Base-by-base conservation (phyloP, 2,113 vertebrate genomes). In the Indri indri region DNA sequence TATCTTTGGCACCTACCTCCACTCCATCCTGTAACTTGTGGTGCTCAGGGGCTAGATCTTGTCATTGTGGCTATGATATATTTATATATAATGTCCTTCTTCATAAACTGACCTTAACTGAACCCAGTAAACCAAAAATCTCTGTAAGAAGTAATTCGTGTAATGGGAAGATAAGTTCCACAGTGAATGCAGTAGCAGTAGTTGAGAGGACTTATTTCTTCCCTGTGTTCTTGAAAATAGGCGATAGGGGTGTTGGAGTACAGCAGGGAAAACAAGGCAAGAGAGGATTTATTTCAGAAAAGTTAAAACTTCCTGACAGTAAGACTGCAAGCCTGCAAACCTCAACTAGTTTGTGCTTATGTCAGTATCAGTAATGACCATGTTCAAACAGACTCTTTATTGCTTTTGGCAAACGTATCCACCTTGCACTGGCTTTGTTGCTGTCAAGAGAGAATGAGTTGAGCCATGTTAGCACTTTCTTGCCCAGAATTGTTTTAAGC, bases 401-500 rank as follows among this genome's bases (percentile, higher is more conserved):
- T 92, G 70, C 79, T 92, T 82, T 92, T 96, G 94, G 96, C 93
- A 96, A 47, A 85, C 2, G 3, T 85, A 83, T 25, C 65, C 34
- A 57, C 66, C 57, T 95, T 94, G 54, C 30, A 37, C 65, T 97
- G 93, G 70, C 89, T 96, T 96, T 93, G 85, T 80, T 96, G 82
- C 86, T 71, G 87, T 95, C 84, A 94, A 87, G 91, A 91, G 61
- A 98, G 91, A 94, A 91, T 97, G 92, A 92, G 88, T 96, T 94
- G 90, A 93, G 96, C 97, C 90, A 84, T 88, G 88, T 96, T 96
- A 93, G 80, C 6, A 8, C 87, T 90, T 97, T 94, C 96, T 98
- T 97, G 96, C 68, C 93, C 86, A 94, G 91, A 96, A 94, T 97
- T 97, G 95, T 96, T 96, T 96, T 95, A 95, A 98, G 91, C 95